Conservation (phyloP, 1,140 invertebrate genomes). For the Goniozus legneri region DNA sequence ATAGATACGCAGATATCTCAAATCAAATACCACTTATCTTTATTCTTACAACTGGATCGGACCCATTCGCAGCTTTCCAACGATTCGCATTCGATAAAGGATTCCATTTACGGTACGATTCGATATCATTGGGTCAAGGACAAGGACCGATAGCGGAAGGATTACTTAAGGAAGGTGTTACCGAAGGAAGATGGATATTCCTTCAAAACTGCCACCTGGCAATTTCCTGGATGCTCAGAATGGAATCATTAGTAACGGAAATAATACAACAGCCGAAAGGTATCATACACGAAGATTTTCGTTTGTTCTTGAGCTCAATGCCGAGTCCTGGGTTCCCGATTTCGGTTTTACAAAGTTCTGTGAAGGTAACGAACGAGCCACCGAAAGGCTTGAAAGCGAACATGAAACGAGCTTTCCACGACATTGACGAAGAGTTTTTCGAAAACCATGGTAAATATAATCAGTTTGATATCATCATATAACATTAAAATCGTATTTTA, state of each 20-base stretch:
- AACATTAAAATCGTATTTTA: background rate
- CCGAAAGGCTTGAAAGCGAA: slow-evolving; percentile 83
- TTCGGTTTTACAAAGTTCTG: slow-evolving; percentile 84
- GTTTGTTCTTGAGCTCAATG: slow-evolving; percentile 86
- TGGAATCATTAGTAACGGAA: slow-evolving; percentile 69
- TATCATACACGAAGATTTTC: slow-evolving; percentile 66
- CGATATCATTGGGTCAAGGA: slow-evolving; percentile 87
- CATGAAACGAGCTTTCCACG: slow-evolving; percentile 74
- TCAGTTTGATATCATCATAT: background rate
- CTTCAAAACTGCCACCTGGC: slow-evolving; percentile 90
- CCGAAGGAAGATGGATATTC: slow-evolving; percentile 79
- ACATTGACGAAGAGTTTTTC: slow-evolving; percentile 76
- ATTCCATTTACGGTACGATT: slow-evolving; percentile 67
- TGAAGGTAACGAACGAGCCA: slow-evolving; percentile 91
- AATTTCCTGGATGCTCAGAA: slow-evolving; percentile 81
- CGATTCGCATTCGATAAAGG: slow-evolving; percentile 78
- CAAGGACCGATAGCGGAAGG: slow-evolving; percentile 81
- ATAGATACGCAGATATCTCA: slow-evolving; percentile 70
- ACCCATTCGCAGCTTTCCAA: slow-evolving; percentile 79
- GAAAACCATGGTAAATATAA: slow-evolving; percentile 65
- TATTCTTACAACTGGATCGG: slow-evolving; percentile 85
- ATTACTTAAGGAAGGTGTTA: slow-evolving; percentile 70
- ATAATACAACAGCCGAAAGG: slow-evolving; percentile 62
- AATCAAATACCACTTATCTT: slow-evolving; percentile 78
- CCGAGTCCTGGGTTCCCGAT: slow-evolving; percentile 82